phyloP scores from a whole-genome alignment of 2,888 invertebrate species.

The Hirudinaria manillensis region DNA sequence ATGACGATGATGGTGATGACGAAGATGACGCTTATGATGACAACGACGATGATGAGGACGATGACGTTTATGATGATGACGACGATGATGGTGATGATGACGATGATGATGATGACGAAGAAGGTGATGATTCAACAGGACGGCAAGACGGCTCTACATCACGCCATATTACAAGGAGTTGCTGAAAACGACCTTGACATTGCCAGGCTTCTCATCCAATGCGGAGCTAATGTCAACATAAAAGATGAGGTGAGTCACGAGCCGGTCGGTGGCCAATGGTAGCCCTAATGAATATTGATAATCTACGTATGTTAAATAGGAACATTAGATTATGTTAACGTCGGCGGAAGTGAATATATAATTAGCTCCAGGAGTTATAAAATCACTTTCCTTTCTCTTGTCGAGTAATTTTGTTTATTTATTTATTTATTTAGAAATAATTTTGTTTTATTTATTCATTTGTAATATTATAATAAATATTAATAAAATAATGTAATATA shows the following conservation, averaged over 20 bases:
- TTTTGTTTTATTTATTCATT: too few relatives aligned
- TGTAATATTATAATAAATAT: too few relatives aligned
- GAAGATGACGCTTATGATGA: constrained; percentile 22
- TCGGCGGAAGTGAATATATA: too few relatives aligned
- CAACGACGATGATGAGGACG: constrained; percentile 8
- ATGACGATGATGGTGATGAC: constrained; percentile 29
- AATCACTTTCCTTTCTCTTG: too few relatives aligned
- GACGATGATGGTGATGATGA: neutral
- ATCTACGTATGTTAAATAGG: too few relatives aligned
- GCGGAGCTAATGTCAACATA: constrained; percentile 38
- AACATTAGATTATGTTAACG: too few relatives aligned
- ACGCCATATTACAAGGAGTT: constrained; percentile 39
- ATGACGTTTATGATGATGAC: constrained; percentile 5
- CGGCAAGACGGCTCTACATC: constrained; percentile 39
- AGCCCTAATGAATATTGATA: too few relatives aligned
- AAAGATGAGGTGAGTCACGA: constrained; percentile 38
- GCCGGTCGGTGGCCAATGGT: too few relatives aligned
- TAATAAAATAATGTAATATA: too few relatives aligned
- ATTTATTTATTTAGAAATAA: neutral
- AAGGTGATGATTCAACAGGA: constrained; percentile 23
- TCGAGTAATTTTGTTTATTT: neutral
- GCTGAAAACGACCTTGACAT: constrained; percentile 38
- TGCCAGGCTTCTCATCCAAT: constrained; percentile 37
- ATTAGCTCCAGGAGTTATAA: too few relatives aligned
- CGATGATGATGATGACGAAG: constrained; percentile 4